A percentile compares a stretch with the other conserved stretches of the same genome.
phyloP scores from a whole-genome alignment of 64 coral and sea anemone species.

The Actinia tenebrosa region DNA sequence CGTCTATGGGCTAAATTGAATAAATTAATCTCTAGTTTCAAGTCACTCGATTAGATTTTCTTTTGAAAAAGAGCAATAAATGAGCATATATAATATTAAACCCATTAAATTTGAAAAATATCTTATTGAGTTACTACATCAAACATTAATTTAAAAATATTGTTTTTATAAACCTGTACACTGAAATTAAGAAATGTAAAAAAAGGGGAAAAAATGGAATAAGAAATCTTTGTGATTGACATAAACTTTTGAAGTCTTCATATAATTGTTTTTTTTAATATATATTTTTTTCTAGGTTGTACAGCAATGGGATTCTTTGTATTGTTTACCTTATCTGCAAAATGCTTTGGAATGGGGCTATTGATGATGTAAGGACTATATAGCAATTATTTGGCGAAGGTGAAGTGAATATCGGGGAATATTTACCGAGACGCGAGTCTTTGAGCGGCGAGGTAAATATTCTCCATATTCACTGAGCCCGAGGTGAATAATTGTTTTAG shows the following conservation, averaged over 20 bases:
- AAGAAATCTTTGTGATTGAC: no score
- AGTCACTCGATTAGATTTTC: neutral
- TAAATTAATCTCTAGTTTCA: neutral
- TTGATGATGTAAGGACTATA: conserved; percentile 76
- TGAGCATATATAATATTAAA: neutral
- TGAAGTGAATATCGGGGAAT: no score
- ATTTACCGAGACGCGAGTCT: no score
- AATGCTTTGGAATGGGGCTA: conserved; percentile 75
- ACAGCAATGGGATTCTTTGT: conserved; percentile 87
- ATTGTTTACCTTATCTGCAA: conserved; percentile 74
- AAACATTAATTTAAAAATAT: neutral
- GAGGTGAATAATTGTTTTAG: no score
- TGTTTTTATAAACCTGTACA: neutral
- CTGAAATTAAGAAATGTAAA: no score
- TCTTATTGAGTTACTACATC: neutral
- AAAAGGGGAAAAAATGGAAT: no score
- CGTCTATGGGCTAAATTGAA: neutral
- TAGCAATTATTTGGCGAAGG: no score
- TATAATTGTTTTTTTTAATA: neutral
- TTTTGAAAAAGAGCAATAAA: neutral
- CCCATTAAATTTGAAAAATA: neutral
- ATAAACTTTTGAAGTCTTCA: neutral
- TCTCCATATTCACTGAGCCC: no score
- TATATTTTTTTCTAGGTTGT: conserved; percentile 50
- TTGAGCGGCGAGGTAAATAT: no score